A percentile compares a stretch with the other conserved stretches of the same genome.
These are phyloP conservation scores for Pemphredon lugubris DNA, from an alignment of 2,888 invertebrate genomes.

Conservation along the genomic window DNA sequence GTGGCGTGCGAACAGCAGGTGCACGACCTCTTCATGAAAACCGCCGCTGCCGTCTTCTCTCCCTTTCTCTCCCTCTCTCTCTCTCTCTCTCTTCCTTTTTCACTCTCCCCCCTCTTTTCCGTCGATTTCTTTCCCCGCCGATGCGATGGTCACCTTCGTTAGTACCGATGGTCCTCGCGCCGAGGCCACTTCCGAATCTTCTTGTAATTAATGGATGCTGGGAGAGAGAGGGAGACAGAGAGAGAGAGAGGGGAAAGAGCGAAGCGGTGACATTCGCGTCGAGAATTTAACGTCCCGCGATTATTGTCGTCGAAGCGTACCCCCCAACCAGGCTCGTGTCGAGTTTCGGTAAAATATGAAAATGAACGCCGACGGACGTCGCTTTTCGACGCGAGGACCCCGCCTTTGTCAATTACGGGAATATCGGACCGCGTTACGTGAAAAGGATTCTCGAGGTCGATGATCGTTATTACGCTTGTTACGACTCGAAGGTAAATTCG, in stretches of 20 bases:
- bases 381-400: not conserved
- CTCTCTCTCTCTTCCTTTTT: constrained; percentile 23
- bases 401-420: constrained; percentile 49
- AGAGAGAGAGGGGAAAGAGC: too few relatives aligned
- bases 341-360: constrained; percentile 4
- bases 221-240: constrained; percentile 14
- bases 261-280: constrained; percentile 44
- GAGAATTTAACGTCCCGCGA: constrained; percentile 46
- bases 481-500: constrained; percentile 29
- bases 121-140: constrained; percentile 25
- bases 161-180: constrained; percentile 33
- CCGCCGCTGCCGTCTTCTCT: constrained; percentile 53
- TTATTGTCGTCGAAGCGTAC: constrained; percentile 44
- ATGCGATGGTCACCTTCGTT: constrained; percentile 27
- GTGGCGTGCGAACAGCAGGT: constrained; percentile 77
- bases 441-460: constrained; percentile 14
- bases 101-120: constrained; percentile 12
- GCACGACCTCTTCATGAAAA: constrained; percentile 75
- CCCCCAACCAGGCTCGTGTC: not conserved
- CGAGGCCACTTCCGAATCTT: constrained; percentile 71
- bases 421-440: constrained; percentile 18
- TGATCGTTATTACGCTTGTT: constrained; percentile 42
- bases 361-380: constrained; percentile 10
- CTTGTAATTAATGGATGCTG: constrained; percentile 63
- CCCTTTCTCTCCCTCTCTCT: constrained; percentile 35